A percentile compares a stretch with the other conserved stretches of the same genome.
phyloP scores from a whole-genome alignment of 2,888 invertebrate species.

The Diloba caeruleocephala region DNA sequence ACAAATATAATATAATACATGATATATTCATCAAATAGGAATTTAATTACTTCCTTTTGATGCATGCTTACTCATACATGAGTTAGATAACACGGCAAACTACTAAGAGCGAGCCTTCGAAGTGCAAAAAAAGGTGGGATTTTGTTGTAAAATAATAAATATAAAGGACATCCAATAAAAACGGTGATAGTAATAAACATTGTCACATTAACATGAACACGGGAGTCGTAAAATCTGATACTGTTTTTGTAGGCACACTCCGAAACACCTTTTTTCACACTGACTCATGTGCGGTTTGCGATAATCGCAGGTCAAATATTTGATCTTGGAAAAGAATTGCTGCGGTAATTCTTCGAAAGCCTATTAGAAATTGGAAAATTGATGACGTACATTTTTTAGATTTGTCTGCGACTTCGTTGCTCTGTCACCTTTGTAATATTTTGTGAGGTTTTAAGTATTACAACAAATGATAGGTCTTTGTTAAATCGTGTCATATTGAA shows the following conservation, averaged over 20 bases:
- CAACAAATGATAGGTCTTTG: conserved; percentile 45
- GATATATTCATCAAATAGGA: conserved; percentile 34
- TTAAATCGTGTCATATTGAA: conserved; percentile 42
- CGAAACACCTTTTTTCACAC: conserved; percentile 52
- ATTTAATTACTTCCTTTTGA: conserved; percentile 47
- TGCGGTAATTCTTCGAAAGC: conserved; percentile 45
- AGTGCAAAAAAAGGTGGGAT: conserved; percentile 46
- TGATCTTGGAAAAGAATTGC: conserved; percentile 49
- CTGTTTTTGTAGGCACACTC: conserved; percentile 55
- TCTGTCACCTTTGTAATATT: conserved; percentile 47
- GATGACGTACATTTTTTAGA: conserved; percentile 39
- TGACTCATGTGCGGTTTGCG: conserved; percentile 48
- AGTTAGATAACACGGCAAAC: conserved; percentile 30
- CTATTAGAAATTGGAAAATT: conserved; percentile 46
- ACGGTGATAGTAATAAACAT: conserved; percentile 66
- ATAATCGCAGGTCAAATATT: conserved; percentile 53
- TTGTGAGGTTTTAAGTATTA: conserved; percentile 34
- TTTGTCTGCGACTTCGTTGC: conserved; percentile 38
- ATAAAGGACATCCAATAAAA: conserved; percentile 61
- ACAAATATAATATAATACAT: conserved; percentile 18
- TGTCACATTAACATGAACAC: conserved; percentile 68
- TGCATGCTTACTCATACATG: conserved; percentile 32
- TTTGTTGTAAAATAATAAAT: conserved; percentile 57
- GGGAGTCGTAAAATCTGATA: conserved; percentile 74
- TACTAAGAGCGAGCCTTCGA: conserved; percentile 24